A percentile compares a stretch with the other conserved stretches of the same genome.
phyloP scores from a whole-genome alignment of 2,888 invertebrate genomes.

The Deroplatys truncata region DNA sequence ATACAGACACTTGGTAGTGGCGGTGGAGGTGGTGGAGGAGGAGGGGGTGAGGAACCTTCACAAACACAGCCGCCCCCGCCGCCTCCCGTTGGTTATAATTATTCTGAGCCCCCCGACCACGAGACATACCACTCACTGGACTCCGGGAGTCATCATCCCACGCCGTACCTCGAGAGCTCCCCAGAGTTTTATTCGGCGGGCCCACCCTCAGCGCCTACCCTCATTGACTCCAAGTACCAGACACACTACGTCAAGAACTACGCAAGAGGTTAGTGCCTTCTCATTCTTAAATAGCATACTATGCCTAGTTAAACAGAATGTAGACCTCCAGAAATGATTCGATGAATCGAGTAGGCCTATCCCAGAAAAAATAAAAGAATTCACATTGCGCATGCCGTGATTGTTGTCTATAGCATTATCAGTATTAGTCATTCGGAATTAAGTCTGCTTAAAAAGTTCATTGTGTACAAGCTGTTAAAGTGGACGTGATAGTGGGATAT shows the following conservation, averaged over 20 bases:
- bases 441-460: too few relatives aligned
- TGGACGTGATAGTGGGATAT: too few relatives aligned
- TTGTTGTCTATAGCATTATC: too few relatives aligned
- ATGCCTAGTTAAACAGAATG: too few relatives aligned
- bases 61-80: constrained; percentile 34
- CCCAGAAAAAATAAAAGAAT: too few relatives aligned
- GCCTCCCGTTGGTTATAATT: constrained; percentile 39
- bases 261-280: constrained; percentile 57
- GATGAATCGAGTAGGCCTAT: too few relatives aligned
- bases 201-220: constrained; percentile 45
- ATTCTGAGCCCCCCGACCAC: constrained; percentile 51
- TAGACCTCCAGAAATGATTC: too few relatives aligned
- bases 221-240: constrained; percentile 67
- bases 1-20: not conserved
- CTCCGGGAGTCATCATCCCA: constrained; percentile 49
- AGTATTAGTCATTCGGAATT: too few relatives aligned
- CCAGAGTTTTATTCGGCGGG: constrained; percentile 70
- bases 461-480: too few relatives aligned
- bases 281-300: too few relatives aligned
- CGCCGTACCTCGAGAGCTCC: constrained; percentile 61
- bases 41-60: constrained; percentile 39
- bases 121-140: constrained; percentile 53
- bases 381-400: too few relatives aligned
- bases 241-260: constrained; percentile 67
- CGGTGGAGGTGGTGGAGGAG: not conserved